Evolutionary conservation across 2,888 invertebrate genomes (phyloP).

Genomic region (Alentia gelatinosa): DNA sequence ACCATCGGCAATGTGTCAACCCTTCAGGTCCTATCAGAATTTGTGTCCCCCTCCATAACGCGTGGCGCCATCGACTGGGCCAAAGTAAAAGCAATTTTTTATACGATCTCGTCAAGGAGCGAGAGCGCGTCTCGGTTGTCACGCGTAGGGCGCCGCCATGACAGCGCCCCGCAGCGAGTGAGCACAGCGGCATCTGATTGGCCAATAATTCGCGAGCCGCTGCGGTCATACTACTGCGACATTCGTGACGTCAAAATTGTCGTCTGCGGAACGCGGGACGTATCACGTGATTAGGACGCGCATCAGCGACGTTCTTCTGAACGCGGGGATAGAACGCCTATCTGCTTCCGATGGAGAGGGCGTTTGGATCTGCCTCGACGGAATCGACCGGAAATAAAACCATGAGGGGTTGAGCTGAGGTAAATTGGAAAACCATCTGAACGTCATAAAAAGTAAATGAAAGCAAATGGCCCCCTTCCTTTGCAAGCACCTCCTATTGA

Average conservation of each 20-base stretch:
- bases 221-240: not conserved
- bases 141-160: not conserved
- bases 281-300: conserved; percentile 8
- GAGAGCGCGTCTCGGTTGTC: not conserved
- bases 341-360: too few species aligned
- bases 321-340: too few species aligned
- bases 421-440: too few species aligned
- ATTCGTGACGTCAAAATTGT: not conserved
- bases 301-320: too few species aligned
- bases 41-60: not conserved
- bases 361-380: too few species aligned
- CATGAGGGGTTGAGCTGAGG: too few species aligned
- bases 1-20: not conserved
- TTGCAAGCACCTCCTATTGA: too few species aligned
- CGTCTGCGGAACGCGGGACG: not conserved
- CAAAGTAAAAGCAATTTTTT: conserved; percentile 11
- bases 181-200: not conserved
- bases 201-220: not conserved
- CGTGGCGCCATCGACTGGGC: not conserved
- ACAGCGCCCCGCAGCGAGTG: not conserved
- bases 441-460: too few species aligned
- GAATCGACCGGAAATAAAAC: too few species aligned
- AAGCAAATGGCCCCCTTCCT: too few species aligned
- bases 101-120: not conserved
- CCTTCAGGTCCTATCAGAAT: not conserved